Percentiles rank a stretch among this genome's conserved stretches.
phyloP scores from a whole-genome alignment of 2,797 vertebrate species.

The Nannoperca obscura region DNA sequence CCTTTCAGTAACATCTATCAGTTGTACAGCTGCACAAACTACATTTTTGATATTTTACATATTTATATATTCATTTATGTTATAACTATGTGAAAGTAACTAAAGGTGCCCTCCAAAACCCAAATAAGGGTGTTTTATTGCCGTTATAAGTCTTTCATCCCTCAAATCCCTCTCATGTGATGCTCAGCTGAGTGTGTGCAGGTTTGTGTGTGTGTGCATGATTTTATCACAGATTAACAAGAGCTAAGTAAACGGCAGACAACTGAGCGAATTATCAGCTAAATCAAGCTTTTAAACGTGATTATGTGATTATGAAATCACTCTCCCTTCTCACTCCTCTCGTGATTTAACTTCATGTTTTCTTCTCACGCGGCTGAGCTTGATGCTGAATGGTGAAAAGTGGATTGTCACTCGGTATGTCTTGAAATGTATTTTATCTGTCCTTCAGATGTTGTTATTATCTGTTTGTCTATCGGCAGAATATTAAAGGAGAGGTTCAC shows the following conservation, averaged over 20 bases:
- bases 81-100: neutral
- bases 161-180: conserved; percentile 91
- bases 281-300: neutral
- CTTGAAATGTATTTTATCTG: neutral
- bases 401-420: neutral
- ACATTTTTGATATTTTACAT: neutral
- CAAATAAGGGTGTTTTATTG: neutral
- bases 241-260: neutral
- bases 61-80: neutral
- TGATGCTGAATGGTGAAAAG: neutral
- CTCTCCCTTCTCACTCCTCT: neutral
- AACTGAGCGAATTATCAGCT: neutral
- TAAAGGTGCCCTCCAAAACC: neutral
- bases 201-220: neutral
- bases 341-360: neutral
- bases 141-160: conserved; percentile 39
- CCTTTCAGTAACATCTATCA: neutral
- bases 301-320: neutral
- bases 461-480: neutral
- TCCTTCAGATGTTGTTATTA: neutral
- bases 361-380: neutral
- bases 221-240: conserved; percentile 52
- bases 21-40: no score
- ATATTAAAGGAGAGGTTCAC: neutral
- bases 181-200: conserved; percentile 82